Percentiles rank a stretch among this genome's conserved stretches.
Evolutionary conservation across 2,797 vertebrate genomes (phyloP).

Genomic region (Enteromius viviparus): DNA sequence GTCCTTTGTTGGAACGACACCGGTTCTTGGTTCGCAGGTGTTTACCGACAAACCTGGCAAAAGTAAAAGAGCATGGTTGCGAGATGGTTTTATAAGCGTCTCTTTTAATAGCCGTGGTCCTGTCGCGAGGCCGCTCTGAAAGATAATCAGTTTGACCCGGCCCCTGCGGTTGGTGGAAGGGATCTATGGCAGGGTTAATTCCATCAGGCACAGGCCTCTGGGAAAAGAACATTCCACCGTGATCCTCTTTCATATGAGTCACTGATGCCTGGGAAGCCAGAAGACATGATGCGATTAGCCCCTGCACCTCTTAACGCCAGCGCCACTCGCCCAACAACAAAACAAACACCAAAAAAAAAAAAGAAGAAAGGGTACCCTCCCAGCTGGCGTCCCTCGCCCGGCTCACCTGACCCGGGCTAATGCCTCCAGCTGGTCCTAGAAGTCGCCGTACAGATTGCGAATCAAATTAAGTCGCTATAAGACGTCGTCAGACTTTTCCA

Average conservation of each 20-base stretch:
- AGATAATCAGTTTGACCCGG: slow-evolving; percentile 84
- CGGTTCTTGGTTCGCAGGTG: slow-evolving; percentile 3
- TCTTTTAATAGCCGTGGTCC: slow-evolving; percentile 60
- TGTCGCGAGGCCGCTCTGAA: slow-evolving; percentile 55
- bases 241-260: slow-evolving; percentile 87
- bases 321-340: slow-evolving; percentile 56
- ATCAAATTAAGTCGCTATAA: slow-evolving; percentile 41
- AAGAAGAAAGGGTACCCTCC: slow-evolving; percentile 28
- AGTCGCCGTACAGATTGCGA: neutral
- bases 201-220: slow-evolving; percentile 79
- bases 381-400: neutral
- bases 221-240: slow-evolving; percentile 88
- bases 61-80: slow-evolving; percentile 37
- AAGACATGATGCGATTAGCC: slow-evolving; percentile 82
- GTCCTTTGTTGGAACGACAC: slow-evolving; percentile 50
- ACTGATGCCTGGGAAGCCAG: slow-evolving; percentile 79
- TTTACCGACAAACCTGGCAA: neutral
- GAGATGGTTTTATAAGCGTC: slow-evolving; percentile 49
- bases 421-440: slow-evolving; percentile 8
- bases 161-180: slow-evolving; percentile 75
- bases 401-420: slow-evolving; percentile 24
- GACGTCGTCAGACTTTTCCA: slow-evolving; percentile 35
- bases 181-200: slow-evolving; percentile 83
- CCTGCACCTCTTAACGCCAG: slow-evolving; percentile 72
- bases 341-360: slow-evolving; percentile 44